Percentiles rank a stretch among this genome's conserved stretches.
phyloP scores from a whole-genome alignment of 92 coral and sea anemone genomes.

The Parazoanthus atlanticus region DNA sequence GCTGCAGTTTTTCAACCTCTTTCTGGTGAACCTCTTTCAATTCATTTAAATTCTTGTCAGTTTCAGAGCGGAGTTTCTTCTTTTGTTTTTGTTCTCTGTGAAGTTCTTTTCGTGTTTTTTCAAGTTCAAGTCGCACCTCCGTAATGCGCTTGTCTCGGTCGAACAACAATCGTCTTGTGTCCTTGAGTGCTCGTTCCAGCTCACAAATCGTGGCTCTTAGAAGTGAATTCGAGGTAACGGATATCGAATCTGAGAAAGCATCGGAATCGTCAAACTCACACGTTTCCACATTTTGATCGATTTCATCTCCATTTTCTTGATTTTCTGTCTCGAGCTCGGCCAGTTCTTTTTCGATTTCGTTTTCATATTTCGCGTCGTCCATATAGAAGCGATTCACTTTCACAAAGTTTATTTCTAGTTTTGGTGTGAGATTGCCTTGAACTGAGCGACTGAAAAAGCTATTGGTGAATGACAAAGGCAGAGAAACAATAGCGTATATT shows the following conservation, averaged over 20 bases:
- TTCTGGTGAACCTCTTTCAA: slow-evolving; percentile 59
- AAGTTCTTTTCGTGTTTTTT: slow-evolving; percentile 83
- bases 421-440: slow-evolving; percentile 12
- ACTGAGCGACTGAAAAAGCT: not conserved
- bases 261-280: slow-evolving; percentile 39
- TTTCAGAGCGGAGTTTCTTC: slow-evolving; percentile 63
- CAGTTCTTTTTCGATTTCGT: slow-evolving; percentile 52
- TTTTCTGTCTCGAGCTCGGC: slow-evolving; percentile 63
- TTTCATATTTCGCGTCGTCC: slow-evolving; percentile 33
- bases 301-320: slow-evolving; percentile 43
- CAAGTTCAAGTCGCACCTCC: slow-evolving; percentile 78
- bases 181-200: slow-evolving; percentile 88
- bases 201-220: slow-evolving; percentile 92
- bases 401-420: not conserved
- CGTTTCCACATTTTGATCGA: not conserved
- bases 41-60: slow-evolving; percentile 55
- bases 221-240: slow-evolving; percentile 80
- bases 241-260: slow-evolving; percentile 62
- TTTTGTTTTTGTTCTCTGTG: slow-evolving; percentile 81
- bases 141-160: slow-evolving; percentile 88
- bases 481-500: slow-evolving; percentile 17
- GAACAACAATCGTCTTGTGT: slow-evolving; percentile 78
- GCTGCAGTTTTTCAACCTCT: slow-evolving; percentile 56
- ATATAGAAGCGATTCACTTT: not conserved
- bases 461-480: slow-evolving; percentile 7